phyloP scores from a whole-genome alignment of 2,888 invertebrate genomes.

The Epinotia nisella region DNA sequence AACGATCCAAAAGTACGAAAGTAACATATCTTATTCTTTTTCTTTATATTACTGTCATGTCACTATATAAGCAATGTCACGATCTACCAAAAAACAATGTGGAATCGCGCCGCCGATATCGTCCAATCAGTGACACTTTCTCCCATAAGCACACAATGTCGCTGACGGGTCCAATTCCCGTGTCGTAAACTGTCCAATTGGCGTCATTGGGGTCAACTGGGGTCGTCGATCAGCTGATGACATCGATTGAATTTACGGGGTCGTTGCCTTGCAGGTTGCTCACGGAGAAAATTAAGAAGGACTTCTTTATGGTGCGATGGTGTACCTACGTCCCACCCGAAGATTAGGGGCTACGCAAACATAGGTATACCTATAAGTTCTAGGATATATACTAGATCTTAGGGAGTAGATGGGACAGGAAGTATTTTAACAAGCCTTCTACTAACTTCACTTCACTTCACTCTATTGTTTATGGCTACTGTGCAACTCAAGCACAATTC shows the following conservation, averaged over 20 bases:
- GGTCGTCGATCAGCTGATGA: constrained; percentile 37
- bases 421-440: no score
- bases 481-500: no score
- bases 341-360: neutral
- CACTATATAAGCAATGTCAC: neutral
- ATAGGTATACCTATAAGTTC: no score
- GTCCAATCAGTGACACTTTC: constrained; percentile 11
- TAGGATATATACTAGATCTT: no score
- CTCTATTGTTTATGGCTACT: no score
- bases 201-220: constrained; percentile 37
- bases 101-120: constrained; percentile 10
- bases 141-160: constrained; percentile 11
- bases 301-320: neutral
- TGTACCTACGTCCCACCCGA: neutral
- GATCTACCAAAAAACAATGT: neutral
- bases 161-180: constrained; percentile 30
- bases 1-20: no score
- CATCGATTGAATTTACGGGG: constrained; percentile 40
- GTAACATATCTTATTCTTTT: no score
- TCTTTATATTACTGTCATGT: no score
- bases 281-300: constrained; percentile 6
- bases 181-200: constrained; percentile 36
- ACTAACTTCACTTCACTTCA: no score
- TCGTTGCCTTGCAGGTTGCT: constrained; percentile 29
- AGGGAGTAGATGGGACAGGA: no score